phyloP scores from a whole-genome alignment of 2,888 invertebrate species.

The Perizoma affinitatum region DNA sequence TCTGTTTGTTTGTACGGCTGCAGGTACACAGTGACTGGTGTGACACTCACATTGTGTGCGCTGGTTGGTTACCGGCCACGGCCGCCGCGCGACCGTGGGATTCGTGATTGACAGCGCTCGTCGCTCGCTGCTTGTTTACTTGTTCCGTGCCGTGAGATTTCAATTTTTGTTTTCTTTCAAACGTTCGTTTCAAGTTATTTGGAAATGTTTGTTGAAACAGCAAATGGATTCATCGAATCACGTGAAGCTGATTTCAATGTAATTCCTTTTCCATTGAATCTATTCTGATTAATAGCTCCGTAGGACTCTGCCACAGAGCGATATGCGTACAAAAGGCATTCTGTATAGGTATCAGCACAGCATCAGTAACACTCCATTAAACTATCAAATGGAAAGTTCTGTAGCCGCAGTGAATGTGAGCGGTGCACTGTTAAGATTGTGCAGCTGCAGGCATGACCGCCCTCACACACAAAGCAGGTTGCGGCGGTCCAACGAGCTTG shows the following conservation, averaged over 20 bases:
- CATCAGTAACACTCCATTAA: conserved; percentile 23
- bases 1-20: too few species aligned
- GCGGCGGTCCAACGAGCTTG: not conserved
- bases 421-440: conserved; percentile 10
- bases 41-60: too few species aligned
- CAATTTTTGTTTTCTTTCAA: not conserved
- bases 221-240: conserved; percentile 12
- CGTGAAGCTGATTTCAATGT: not conserved
- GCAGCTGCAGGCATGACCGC: conserved; percentile 13
- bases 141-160: conserved; percentile 4
- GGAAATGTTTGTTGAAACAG: conserved; percentile 14
- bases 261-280: not conserved
- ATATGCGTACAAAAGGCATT: conserved; percentile 17
- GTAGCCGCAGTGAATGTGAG: conserved; percentile 19
- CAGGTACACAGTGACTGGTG: too few species aligned
- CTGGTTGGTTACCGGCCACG: too few species aligned
- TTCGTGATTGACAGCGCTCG: too few species aligned
- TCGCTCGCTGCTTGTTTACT: conserved; percentile 22
- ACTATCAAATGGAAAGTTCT: conserved; percentile 26
- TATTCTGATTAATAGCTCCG: conserved; percentile 6
- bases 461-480: not conserved
- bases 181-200: conserved; percentile 6
- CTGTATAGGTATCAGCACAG: not conserved
- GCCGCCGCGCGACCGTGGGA: too few species aligned
- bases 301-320: not conserved